Conservation (phyloP, 2,888 invertebrate species). For the Eilema depressum region DNA sequence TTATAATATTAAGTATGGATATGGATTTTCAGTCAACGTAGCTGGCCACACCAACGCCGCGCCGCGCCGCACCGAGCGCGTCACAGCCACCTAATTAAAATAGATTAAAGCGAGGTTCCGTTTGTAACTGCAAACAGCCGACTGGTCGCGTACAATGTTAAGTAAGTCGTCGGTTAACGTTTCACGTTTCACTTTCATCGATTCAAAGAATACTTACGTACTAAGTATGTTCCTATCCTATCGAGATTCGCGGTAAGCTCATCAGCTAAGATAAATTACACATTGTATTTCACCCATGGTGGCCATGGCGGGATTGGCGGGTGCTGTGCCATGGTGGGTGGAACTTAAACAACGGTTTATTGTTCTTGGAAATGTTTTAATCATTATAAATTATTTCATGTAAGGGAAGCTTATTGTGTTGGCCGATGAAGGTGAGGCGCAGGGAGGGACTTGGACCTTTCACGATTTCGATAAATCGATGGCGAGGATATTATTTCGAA, state of each 20-base stretch:
- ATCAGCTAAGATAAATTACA: not conserved
- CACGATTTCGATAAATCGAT: too few relatives aligned
- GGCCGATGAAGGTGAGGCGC: not conserved
- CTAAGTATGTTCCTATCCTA: too few relatives aligned
- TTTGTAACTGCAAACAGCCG: not conserved
- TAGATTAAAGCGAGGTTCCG: constrained; percentile 4
- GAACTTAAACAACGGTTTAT: not conserved
- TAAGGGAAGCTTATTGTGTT: not conserved
- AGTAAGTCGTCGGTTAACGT: too few relatives aligned
- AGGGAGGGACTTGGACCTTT: not conserved
- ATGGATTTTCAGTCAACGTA: not conserved
- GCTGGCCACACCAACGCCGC: not conserved
- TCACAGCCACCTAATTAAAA: constrained; percentile 6
- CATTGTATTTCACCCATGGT: not conserved
- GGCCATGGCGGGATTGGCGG: too few relatives aligned
- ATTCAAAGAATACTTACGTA: too few relatives aligned
- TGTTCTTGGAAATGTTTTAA: not conserved
- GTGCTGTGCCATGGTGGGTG: too few relatives aligned
- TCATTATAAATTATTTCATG: not conserved
- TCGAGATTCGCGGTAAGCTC: too few relatives aligned
- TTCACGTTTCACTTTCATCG: too few relatives aligned
- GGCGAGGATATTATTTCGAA: too few relatives aligned
- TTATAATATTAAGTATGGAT: too few relatives aligned
- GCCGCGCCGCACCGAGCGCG: constrained; percentile 1
- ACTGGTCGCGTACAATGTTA: not conserved